Percentiles rank a stretch among this genome's conserved stretches.
phyloP scores from a whole-genome alignment of 2,113 vertebrate species.

The Epinephelus lanceolatus region DNA sequence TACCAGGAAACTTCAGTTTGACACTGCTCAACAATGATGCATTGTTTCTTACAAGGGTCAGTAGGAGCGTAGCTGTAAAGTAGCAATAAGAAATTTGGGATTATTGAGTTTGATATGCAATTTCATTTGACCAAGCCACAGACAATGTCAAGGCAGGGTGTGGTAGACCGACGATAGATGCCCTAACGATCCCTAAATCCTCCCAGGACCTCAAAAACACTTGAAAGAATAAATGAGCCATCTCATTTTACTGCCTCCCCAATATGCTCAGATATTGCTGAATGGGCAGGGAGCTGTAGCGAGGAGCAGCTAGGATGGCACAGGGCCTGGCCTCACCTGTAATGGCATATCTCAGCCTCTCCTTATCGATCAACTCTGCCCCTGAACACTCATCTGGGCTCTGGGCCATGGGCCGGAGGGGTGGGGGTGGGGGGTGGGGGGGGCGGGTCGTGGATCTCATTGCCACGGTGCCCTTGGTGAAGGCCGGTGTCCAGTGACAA shows the following conservation, averaged over 20 bases:
- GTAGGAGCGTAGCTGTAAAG: background rate
- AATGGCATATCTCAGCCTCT: constrained; percentile 78
- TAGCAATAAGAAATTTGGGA: constrained; percentile 45
- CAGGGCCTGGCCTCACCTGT: constrained; percentile 74
- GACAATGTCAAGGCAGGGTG: constrained; percentile 75
- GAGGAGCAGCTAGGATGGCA: constrained; percentile 73
- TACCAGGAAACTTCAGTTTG: constrained; percentile 3
- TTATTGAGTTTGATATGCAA: constrained; percentile 71
- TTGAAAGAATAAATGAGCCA: constrained; percentile 74
- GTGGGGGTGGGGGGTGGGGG: background rate
- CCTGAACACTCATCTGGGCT: constrained; percentile 76
- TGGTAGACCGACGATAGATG: constrained; percentile 68
- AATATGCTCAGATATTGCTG: constrained; percentile 71
- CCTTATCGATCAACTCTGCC: constrained; percentile 75
- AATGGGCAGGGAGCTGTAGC: constrained; percentile 57
- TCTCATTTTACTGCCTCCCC: constrained; percentile 70
- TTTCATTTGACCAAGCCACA: constrained; percentile 73
- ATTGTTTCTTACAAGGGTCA: constrained; percentile 1
- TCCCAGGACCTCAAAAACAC: constrained; percentile 70
- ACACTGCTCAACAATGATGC: background rate
- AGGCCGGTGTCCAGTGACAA: constrained; percentile 79
- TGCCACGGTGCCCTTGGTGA: constrained; percentile 81
- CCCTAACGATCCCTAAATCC: constrained; percentile 71
- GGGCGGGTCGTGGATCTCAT: constrained; percentile 70
- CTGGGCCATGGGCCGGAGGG: constrained; percentile 53